Conservation (phyloP, 2,888 invertebrate genomes). For the Nomada goodeniana region DNA sequence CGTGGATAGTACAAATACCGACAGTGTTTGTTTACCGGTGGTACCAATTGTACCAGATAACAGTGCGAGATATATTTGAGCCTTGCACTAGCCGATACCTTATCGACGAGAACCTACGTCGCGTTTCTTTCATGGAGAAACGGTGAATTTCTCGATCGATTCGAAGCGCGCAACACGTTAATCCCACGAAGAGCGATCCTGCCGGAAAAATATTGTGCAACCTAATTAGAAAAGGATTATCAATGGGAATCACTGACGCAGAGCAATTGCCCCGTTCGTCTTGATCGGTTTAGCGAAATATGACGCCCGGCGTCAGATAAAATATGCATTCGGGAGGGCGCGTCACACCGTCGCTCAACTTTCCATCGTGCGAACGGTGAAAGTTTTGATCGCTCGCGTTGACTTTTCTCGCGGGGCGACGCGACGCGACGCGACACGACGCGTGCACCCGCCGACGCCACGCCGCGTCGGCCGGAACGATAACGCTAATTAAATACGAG, state of each 20-base stretch:
- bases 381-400: slow-evolving; percentile 7
- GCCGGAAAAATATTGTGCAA: background rate
- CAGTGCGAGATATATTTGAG: background rate
- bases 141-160: no score
- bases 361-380: slow-evolving; percentile 18
- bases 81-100: slow-evolving; percentile 20
- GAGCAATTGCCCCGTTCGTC: slow-evolving; percentile 13
- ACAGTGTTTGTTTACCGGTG: background rate
- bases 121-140: slow-evolving; percentile 6
- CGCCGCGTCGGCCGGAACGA: slow-evolving; percentile 63
- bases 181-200: background rate
- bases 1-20: background rate
- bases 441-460: slow-evolving; percentile 7
- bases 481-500: slow-evolving; percentile 83
- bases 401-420: slow-evolving; percentile 21
- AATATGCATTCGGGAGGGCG: slow-evolving; percentile 37
- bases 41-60: slow-evolving; percentile 7
- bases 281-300: slow-evolving; percentile 4
- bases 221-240: slow-evolving; percentile 15
- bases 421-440: background rate
- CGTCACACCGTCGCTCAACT: slow-evolving; percentile 25
- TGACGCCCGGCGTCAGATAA: slow-evolving; percentile 30
- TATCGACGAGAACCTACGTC: slow-evolving; percentile 19
- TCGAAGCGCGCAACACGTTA: no score
- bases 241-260: slow-evolving; percentile 18